A percentile compares a stretch with the other conserved stretches of the same genome.
phyloP scores from a whole-genome alignment of 2,797 vertebrate species.

The Onychomys torridus region DNA sequence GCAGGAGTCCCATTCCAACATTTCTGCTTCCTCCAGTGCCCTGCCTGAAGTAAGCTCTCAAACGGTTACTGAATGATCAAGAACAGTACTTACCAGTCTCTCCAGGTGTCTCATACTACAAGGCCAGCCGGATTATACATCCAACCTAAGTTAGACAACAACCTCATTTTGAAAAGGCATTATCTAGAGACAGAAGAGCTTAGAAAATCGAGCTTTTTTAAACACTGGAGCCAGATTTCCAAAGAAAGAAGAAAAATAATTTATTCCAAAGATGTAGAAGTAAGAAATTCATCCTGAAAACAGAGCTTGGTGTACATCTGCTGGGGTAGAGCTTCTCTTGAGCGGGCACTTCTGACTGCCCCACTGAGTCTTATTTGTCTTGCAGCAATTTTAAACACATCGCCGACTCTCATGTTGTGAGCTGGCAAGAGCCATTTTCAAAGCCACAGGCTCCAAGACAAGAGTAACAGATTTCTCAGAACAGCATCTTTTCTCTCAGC shows the following conservation, averaged over 20 bases:
- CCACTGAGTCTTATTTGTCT: not conserved
- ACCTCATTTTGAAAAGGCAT: slow-evolving; percentile 36
- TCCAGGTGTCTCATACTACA: slow-evolving; percentile 20
- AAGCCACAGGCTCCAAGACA: slow-evolving; percentile 2
- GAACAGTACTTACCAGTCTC: slow-evolving; percentile 66
- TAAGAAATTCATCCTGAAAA: slow-evolving; percentile 80
- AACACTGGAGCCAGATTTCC: slow-evolving; percentile 71
- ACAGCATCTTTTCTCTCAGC: slow-evolving; percentile 11
- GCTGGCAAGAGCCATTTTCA: slow-evolving; percentile 45
- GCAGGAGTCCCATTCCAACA: not conserved
- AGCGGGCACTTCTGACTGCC: not conserved
- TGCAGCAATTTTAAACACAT: not conserved
- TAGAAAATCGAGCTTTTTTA: slow-evolving; percentile 70
- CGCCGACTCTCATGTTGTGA: not conserved
- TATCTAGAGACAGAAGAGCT: slow-evolving; percentile 39
- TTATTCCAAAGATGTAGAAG: slow-evolving; percentile 87
- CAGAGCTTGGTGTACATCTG: slow-evolving; percentile 66
- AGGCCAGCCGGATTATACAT: not conserved
- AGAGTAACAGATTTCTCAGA: not conserved
- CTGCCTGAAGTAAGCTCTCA: not conserved
- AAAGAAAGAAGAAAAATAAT: slow-evolving; percentile 84
- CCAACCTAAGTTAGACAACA: slow-evolving; percentile 49
- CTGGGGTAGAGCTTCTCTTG: slow-evolving; percentile 49
- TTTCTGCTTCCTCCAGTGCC: not conserved
- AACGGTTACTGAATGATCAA: not conserved